phyloP scores from a whole-genome alignment of 2,888 invertebrate species.

The Drosophila stalkeri region DNA sequence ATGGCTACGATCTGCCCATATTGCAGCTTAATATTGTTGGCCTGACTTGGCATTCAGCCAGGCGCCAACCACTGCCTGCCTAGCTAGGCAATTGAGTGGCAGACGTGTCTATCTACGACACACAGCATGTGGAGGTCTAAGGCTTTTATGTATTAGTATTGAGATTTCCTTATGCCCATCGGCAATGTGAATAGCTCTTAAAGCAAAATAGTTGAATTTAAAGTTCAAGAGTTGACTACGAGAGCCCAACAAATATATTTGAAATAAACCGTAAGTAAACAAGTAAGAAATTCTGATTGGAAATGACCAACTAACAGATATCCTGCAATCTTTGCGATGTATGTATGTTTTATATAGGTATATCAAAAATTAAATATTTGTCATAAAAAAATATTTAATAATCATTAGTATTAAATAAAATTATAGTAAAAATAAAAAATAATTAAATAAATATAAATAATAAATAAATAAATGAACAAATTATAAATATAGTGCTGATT shows the following conservation, averaged over 20 bases:
- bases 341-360: too few relatives aligned
- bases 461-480: too few relatives aligned
- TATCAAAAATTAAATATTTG: too few relatives aligned
- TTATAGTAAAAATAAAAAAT: too few relatives aligned
- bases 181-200: neutral
- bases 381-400: too few relatives aligned
- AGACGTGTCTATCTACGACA: conserved; percentile 4
- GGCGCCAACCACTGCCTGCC: conserved; percentile 18
- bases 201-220: neutral
- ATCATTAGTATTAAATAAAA: too few relatives aligned
- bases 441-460: too few relatives aligned
- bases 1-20: conserved; percentile 48
- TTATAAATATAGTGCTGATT: too few relatives aligned
- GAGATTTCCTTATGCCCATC: neutral
- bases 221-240: neutral
- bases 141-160: conserved; percentile 10
- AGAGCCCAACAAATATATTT: neutral
- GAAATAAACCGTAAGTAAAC: neutral
- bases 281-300: neutral
- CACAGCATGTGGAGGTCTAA: neutral
- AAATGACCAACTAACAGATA: too few relatives aligned
- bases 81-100: neutral
- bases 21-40: conserved; percentile 58
- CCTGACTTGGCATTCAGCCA: conserved; percentile 48
- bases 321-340: too few relatives aligned